phyloP scores from a whole-genome alignment of 2,113 vertebrate genomes.

The Xyliphius kryptos region DNA sequence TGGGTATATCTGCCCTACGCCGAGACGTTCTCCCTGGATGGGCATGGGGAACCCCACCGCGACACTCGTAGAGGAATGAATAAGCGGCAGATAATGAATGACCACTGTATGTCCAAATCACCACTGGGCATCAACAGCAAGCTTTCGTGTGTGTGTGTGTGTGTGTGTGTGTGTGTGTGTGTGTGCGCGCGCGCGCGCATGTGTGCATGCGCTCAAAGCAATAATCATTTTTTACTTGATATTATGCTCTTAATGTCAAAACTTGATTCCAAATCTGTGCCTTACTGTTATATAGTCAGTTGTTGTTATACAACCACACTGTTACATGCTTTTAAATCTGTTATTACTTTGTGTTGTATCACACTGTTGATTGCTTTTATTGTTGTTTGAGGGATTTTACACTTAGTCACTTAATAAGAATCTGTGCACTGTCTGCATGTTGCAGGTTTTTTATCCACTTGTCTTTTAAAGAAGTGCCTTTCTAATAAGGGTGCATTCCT shows the following conservation, averaged over 20 bases:
- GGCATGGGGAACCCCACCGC: too few relatives aligned
- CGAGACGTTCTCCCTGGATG: too few relatives aligned
- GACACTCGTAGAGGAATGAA: too few relatives aligned
- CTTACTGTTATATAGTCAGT: constrained; percentile 20
- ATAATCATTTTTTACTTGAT: constrained; percentile 22
- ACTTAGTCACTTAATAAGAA: background rate
- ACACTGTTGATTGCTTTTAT: background rate
- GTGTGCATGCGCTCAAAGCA: constrained; percentile 16
- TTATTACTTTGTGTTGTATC: constrained; percentile 5
- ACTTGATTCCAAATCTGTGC: constrained; percentile 32
- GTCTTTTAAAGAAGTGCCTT: constrained; percentile 25
- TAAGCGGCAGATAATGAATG: too few relatives aligned
- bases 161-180: constrained; percentile 14
- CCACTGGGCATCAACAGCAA: background rate
- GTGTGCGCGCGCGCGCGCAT: background rate
- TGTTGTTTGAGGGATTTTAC: background rate
- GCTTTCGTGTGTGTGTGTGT: background rate
- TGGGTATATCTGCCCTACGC: too few relatives aligned
- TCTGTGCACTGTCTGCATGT: background rate
- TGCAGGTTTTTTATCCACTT: background rate
- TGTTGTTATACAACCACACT: constrained; percentile 14
- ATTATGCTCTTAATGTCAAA: constrained; percentile 7
- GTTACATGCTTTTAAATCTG: constrained; percentile 12
- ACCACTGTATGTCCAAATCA: constrained; percentile 19
- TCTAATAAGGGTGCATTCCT: background rate